Evolutionary conservation across 2,113 vertebrate genomes (phyloP).

Genomic region (Campylorhamphus procurvoides): DNA sequence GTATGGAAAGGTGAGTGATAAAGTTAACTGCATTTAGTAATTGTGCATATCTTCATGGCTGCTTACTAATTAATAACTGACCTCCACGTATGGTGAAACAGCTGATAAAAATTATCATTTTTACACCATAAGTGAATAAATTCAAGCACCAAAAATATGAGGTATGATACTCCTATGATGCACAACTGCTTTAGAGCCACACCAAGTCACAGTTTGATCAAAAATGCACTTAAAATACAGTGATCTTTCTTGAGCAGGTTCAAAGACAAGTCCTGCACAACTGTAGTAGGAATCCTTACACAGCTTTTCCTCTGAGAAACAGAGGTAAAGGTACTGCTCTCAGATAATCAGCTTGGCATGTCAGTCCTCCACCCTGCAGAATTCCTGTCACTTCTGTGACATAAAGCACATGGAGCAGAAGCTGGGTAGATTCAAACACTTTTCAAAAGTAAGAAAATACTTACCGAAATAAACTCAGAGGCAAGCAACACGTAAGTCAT

Average conservation of each 20-base stretch:
- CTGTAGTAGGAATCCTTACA: neutral
- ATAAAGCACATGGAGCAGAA: neutral
- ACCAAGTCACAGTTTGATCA: neutral
- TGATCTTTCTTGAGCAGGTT: neutral
- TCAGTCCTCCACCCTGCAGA: neutral
- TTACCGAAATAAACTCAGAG: neutral
- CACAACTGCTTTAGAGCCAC: neutral
- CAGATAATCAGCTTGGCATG: neutral
- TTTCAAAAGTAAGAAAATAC: neutral
- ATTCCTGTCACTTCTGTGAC: neutral
- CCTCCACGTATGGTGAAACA: neutral
- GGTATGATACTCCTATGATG: neutral
- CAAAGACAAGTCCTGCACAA: neutral
- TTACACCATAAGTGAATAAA: neutral
- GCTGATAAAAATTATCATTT: neutral
- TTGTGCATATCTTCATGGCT: neutral
- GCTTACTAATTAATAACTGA: conserved; percentile 5
- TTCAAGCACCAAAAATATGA: neutral
- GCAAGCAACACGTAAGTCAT: neutral
- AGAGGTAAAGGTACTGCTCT: neutral
- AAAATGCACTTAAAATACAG: neutral
- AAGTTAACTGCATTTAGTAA: neutral
- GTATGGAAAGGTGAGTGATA: neutral
- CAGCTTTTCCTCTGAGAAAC: neutral
- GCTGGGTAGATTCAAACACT: neutral